Conservation (phyloP, 2,888 invertebrate species). For the Plagodis dolabraria region DNA sequence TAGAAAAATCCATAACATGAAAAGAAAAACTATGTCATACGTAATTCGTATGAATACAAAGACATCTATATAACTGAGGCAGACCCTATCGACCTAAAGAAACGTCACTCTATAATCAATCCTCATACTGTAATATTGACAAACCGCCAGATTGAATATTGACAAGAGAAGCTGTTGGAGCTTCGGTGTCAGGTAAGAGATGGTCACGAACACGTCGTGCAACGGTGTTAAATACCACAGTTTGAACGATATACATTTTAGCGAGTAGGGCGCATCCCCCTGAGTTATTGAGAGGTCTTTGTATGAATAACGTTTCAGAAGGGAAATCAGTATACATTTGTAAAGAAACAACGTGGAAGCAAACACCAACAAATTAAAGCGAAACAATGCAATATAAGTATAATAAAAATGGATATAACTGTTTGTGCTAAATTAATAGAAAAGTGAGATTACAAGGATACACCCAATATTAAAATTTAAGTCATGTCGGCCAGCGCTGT, state of each 20-base stretch:
- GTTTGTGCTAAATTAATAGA: conserved; percentile 50
- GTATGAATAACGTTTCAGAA: conserved; percentile 30
- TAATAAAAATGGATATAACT: conserved; percentile 34
- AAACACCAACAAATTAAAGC: conserved; percentile 56
- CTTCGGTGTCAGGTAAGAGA: no score
- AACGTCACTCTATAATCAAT: no score
- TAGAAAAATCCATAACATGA: conserved; percentile 43
- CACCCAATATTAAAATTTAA: conserved; percentile 14
- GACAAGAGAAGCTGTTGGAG: no score
- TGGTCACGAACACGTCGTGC: no score
- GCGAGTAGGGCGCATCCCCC: no score
- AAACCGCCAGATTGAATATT: no score
- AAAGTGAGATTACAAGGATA: conserved; percentile 26
- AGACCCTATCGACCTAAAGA: no score
- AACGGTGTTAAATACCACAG: no score
- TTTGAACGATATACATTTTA: no score
- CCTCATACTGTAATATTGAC: no score
- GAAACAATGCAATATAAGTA: conserved; percentile 45
- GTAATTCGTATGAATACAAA: conserved; percentile 41
- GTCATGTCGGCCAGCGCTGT: conserved; percentile 23
- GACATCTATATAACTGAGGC: no score
- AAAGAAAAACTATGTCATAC: conserved; percentile 49
- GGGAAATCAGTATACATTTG: conserved; percentile 44
- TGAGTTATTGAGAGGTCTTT: no score
- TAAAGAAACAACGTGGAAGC: conserved; percentile 45